Conservation (phyloP, 2,797 vertebrate species). For the Aulostomus chinensis region DNA sequence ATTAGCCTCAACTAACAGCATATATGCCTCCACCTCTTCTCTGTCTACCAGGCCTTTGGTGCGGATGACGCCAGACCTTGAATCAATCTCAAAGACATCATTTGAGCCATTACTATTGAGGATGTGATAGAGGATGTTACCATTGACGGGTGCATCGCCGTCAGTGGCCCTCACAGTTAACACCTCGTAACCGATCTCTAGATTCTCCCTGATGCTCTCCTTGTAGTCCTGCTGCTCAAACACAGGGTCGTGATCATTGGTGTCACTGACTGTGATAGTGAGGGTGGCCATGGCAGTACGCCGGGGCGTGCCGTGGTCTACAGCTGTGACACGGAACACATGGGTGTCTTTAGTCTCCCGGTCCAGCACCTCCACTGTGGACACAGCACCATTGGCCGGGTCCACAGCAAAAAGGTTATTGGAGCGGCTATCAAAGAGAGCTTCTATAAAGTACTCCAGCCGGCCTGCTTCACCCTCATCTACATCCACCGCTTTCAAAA, state of each 20-base stretch:
- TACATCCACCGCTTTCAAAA: conserved; percentile 85
- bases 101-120: conserved; percentile 80
- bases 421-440: conserved; percentile 95
- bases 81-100: conserved; percentile 91
- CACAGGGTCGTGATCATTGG: conserved; percentile 90
- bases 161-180: conserved; percentile 94
- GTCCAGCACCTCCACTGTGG: conserved; percentile 86
- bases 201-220: conserved; percentile 93
- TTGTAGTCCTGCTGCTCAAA: conserved; percentile 95
- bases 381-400: conserved; percentile 80
- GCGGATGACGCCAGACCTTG: conserved; percentile 91
- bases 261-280: conserved; percentile 88
- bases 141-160: conserved; percentile 88
- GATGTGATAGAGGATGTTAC: conserved; percentile 91
- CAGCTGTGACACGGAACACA: conserved; percentile 89
- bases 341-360: conserved; percentile 94
- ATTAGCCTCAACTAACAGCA: conserved; percentile 88
- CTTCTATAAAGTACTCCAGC: conserved; percentile 90
- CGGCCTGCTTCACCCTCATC: conserved; percentile 89
- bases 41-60: conserved; percentile 90
- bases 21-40: conserved; percentile 87
- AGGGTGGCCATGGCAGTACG: conserved; percentile 93
- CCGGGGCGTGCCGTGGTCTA: conserved; percentile 85
- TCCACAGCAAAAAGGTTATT: conserved; percentile 88
- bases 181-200: conserved; percentile 95